Conservation (phyloP, 2,797 vertebrate species). For the Lithobates sylvaticus region DNA sequence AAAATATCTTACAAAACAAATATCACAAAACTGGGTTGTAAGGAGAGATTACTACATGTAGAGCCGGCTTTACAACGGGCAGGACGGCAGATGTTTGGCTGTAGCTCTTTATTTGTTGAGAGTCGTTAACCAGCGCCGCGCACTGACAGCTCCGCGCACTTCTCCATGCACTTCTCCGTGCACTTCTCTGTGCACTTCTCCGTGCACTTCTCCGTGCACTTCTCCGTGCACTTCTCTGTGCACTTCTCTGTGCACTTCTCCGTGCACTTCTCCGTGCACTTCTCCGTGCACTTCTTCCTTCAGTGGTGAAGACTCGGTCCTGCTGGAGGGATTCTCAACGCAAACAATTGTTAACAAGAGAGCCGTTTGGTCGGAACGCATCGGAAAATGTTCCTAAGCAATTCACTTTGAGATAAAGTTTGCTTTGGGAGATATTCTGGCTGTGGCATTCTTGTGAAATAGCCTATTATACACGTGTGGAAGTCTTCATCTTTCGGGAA, state of each 20-base stretch:
- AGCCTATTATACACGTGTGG: conserved; percentile 49
- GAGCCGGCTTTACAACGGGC: too few species aligned
- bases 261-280: conserved; percentile 10
- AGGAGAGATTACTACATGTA: too few species aligned
- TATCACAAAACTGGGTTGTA: too few species aligned
- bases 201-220: conserved; percentile 10
- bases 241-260: conserved; percentile 21
- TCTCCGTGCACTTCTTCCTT: conserved; percentile 15
- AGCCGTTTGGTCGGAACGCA: conserved; percentile 30
- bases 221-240: conserved; percentile 23
- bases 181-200: conserved; percentile 21
- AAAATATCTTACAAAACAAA: too few species aligned
- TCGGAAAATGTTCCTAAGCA: conserved; percentile 54
- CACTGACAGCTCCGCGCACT: conserved; percentile 20
- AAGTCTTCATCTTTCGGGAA: conserved; percentile 32
- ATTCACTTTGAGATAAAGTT: conserved; percentile 59
- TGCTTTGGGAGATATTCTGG: conserved; percentile 56
- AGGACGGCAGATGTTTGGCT: not conserved
- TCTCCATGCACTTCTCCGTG: too few species aligned
- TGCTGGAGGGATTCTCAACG: conserved; percentile 30
- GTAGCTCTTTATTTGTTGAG: not conserved
- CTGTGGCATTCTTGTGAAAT: conserved; percentile 41
- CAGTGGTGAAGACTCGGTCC: conserved; percentile 10
- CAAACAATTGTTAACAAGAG: conserved; percentile 54
- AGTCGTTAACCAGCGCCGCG: not conserved